A percentile compares a stretch with the other conserved stretches of the same genome.
Evolutionary conservation across 2,888 invertebrate genomes (phyloP).

Genomic region (Meloe dianella): DNA sequence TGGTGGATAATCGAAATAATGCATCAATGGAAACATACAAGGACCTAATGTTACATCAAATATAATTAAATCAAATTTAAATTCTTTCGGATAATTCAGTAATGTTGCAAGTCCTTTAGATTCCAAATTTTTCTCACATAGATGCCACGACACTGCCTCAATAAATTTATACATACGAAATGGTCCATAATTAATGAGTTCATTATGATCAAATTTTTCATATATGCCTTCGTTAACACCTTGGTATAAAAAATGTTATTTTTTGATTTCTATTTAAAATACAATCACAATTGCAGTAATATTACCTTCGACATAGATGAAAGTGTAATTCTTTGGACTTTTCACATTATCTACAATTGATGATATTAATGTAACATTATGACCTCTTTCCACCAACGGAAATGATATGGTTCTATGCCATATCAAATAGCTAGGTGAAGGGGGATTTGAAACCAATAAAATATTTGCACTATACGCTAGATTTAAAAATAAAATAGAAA

Average conservation of each 20-base stretch:
- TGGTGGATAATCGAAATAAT: conserved; percentile 48
- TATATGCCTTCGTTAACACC: conserved; percentile 14
- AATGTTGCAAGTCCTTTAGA: conserved; percentile 43
- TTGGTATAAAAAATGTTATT: background rate
- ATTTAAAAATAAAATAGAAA: background rate
- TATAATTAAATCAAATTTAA: conserved; percentile 48
- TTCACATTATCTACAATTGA: background rate
- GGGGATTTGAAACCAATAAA: background rate
- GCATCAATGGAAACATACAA: conserved; percentile 46
- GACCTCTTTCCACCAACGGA: background rate
- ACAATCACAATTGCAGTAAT: background rate
- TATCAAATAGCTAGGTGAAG: background rate
- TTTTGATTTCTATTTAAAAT: background rate
- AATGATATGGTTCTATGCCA: background rate
- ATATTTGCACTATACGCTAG: background rate
- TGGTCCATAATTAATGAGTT: conserved; percentile 14
- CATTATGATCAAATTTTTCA: conserved; percentile 13
- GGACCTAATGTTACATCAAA: conserved; percentile 41
- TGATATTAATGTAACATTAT: conserved; percentile 2
- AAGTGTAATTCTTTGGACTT: background rate
- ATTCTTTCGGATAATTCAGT: conserved; percentile 44
- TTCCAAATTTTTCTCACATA: conserved; percentile 6
- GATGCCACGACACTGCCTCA: conserved; percentile 2
- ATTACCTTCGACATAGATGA: background rate
- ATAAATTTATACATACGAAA: conserved; percentile 1